Evolutionary conservation across 2,113 vertebrate species (phyloP).

Genomic region (Chrysochloris asiatica): DNA sequence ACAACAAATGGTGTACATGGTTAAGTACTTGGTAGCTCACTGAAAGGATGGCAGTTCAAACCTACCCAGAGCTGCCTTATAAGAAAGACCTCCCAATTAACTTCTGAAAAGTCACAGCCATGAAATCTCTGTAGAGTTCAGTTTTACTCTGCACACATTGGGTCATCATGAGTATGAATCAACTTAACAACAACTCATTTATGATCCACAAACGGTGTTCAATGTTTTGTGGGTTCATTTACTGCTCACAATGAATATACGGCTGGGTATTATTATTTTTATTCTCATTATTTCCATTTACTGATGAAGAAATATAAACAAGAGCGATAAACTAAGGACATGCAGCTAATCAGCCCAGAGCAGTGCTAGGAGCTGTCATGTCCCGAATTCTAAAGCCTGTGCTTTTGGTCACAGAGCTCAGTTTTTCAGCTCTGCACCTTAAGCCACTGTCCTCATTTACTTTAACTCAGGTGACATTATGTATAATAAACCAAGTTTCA

Average conservation of each 20-base stretch:
- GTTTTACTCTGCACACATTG: background rate
- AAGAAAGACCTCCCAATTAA: background rate
- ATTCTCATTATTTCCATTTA: background rate
- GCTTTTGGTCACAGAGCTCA: background rate
- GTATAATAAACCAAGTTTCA: background rate
- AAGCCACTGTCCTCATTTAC: accelerated
- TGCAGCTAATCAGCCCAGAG: background rate
- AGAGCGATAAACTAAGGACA: background rate
- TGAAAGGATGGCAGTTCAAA: background rate
- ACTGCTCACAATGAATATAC: background rate
- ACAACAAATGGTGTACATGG: background rate
- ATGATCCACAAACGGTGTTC: background rate
- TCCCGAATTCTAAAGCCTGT: background rate
- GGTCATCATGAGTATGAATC: background rate
- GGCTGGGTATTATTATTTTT: background rate
- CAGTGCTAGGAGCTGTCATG: background rate
- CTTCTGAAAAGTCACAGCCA: background rate
- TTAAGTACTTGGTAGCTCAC: background rate
- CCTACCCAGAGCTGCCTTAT: background rate
- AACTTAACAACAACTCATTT: background rate
- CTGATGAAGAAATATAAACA: no score
- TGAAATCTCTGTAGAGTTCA: background rate
- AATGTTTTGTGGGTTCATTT: background rate
- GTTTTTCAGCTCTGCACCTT: background rate
- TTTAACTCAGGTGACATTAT: background rate